phyloP scores from a whole-genome alignment of 2,797 vertebrate genomes.

The Protosalanx chinensis region DNA sequence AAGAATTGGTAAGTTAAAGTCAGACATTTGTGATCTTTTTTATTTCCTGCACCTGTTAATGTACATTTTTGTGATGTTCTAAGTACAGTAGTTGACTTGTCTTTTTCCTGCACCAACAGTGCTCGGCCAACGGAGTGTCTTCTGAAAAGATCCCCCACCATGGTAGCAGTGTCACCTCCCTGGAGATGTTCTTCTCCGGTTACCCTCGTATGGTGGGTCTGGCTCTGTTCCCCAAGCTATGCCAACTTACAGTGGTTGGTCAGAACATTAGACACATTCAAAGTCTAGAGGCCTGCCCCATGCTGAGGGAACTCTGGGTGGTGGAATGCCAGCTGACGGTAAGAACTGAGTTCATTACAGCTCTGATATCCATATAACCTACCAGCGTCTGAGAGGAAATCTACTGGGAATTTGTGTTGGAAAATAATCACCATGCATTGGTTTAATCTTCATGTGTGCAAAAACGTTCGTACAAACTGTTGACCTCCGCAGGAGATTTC shows the following conservation, averaged over 20 bases:
- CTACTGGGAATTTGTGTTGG: not conserved
- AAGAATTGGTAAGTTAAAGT: conserved; percentile 75
- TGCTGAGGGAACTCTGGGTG: conserved; percentile 83
- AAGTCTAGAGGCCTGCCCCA: conserved; percentile 70
- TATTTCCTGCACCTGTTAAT: not conserved
- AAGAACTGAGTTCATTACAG: conserved; percentile 50
- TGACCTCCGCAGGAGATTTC: conserved; percentile 69
- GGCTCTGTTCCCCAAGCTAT: conserved; percentile 74
- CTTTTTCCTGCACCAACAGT: conserved; percentile 64
- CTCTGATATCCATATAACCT: not conserved
- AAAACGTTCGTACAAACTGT: not conserved
- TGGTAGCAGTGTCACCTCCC: conserved; percentile 57
- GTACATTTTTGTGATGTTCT: not conserved
- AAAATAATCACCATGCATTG: not conserved
- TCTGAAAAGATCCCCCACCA: conserved; percentile 74
- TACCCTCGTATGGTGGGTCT: conserved; percentile 77
- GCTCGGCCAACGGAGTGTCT: conserved; percentile 74
- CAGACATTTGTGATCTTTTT: not conserved
- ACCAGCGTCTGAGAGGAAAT: not conserved
- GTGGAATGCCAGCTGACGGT: conserved; percentile 78
- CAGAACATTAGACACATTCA: conserved; percentile 76
- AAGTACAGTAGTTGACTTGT: not conserved
- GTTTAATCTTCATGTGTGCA: not conserved
- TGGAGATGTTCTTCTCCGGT: conserved; percentile 85
- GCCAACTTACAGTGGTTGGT: conserved; percentile 75